Evolutionary conservation across 1,140 invertebrate genomes (phyloP), one percentile per base, ranked within the genome.

Genomic region (Drosophila erecta): DNA sequence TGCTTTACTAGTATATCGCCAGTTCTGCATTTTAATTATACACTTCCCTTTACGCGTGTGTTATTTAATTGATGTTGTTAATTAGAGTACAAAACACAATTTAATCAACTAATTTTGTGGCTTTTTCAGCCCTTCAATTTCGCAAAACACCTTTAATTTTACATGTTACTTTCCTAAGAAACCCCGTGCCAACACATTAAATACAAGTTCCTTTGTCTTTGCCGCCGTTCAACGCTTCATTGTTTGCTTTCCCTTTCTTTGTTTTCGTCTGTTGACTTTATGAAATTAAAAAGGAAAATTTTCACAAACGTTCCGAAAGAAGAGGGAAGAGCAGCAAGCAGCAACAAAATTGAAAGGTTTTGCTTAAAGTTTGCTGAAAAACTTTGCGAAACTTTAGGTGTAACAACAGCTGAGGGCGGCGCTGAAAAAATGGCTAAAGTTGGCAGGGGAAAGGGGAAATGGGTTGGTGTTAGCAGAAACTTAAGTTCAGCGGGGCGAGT

Each of bases 201-300:
- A 69, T 56, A 56, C 22, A 70, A 57, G 37, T 49, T 33, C 41
- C 8, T 70, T 57, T 70, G 62, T 57, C 62, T 70, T 30, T 33
- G 11, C 64, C 35, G 50, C 43, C 37, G 24, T 35, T 46, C 66
- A 64, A 47, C 43, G 57, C 54, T 24, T 60, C 43, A 74, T 76
- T 79, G 59, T 76, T 67, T 62, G 57, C 47, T 73, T 62, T 76
- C 70, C 27, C 44, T 71, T 67, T 64, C 62, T 66, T 71, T 69
- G 46, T 27, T 65, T 70, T 54, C 49, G 44, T 41, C 49, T 80
- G 73, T 85, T 85, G 81, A 77, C 73, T 85, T 85, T 85, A 64
- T 80, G 50, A 85, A 80, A 80, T 85, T 85, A 80, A 80, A 84
- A 77, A 81, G 61, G 54, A 72, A 73, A 67, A 65, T 80, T 72